Evolutionary conservation across 2,888 invertebrate genomes (phyloP).

Genomic region (Anthrax anthrax): DNA sequence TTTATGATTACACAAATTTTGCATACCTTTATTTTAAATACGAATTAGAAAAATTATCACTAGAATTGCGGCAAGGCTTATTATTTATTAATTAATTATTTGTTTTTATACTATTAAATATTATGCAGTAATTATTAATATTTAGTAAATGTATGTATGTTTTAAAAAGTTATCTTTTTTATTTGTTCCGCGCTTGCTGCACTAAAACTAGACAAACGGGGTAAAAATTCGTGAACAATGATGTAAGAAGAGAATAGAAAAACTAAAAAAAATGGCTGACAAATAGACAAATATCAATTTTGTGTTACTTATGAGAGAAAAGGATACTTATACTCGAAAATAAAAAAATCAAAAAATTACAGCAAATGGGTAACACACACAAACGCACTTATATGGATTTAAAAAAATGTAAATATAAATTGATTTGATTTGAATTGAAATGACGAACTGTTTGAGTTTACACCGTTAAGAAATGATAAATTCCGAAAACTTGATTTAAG

Average conservation of each 20-base stretch:
- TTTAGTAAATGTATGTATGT: too few relatives aligned
- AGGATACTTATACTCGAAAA: too few relatives aligned
- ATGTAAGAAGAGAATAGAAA: not conserved
- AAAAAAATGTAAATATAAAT: too few relatives aligned
- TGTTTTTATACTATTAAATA: not conserved
- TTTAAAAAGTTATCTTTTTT: not conserved
- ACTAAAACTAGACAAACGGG: conserved; percentile 9
- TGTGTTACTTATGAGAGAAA: not conserved
- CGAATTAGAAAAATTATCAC: conserved; percentile 15
- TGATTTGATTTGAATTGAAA: too few relatives aligned
- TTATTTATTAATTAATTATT: conserved; percentile 15
- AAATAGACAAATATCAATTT: not conserved
- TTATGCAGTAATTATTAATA: not conserved
- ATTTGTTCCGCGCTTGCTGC: conserved; percentile 11
- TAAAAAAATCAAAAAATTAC: not conserved
- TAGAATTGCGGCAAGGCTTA: conserved; percentile 18
- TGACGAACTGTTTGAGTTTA: too few relatives aligned
- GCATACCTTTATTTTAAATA: not conserved
- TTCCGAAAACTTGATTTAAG: too few relatives aligned
- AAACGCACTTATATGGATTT: too few relatives aligned
- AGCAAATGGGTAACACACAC: too few relatives aligned
- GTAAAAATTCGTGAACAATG: not conserved
- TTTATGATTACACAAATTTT: not conserved
- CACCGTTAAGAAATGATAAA: too few relatives aligned
- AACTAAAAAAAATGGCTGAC: not conserved